Evolutionary conservation across 1,140 invertebrate species (phyloP).

Genomic region (Drosophila sucinea): DNA sequence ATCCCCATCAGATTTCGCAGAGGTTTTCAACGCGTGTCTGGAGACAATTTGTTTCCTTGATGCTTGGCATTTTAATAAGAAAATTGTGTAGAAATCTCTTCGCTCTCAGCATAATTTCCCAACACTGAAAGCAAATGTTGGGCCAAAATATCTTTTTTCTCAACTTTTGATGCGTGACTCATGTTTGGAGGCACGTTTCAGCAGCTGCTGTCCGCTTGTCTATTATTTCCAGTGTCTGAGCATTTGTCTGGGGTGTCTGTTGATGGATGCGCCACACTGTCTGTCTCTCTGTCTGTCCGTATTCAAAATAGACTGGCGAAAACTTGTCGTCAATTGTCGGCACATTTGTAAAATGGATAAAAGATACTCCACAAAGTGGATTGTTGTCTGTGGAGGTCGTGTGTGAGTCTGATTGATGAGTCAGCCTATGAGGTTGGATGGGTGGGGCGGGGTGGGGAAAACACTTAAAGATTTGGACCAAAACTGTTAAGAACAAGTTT

Average conservation of each 20-base stretch:
- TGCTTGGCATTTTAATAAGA: slow-evolving; percentile 37
- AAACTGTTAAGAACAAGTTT: not conserved
- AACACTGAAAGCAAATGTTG: slow-evolving; percentile 29
- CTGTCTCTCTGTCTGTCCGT: slow-evolving; percentile 25
- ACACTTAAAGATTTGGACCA: not conserved
- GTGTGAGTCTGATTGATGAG: slow-evolving; percentile 22
- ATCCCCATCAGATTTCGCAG: slow-evolving; percentile 9
- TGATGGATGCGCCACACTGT: slow-evolving; percentile 59
- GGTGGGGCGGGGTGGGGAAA: not conserved
- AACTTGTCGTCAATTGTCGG: slow-evolving; percentile 64
- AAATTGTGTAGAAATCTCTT: slow-evolving; percentile 32
- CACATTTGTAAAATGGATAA: slow-evolving; percentile 57
- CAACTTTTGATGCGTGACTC: slow-evolving; percentile 57
- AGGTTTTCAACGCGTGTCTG: slow-evolving; percentile 62
- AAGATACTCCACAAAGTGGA: slow-evolving; percentile 28
- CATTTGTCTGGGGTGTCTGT: slow-evolving; percentile 32
- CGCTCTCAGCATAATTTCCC: slow-evolving; percentile 28
- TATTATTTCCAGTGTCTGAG: slow-evolving; percentile 37
- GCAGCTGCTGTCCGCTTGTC: slow-evolving; percentile 59
- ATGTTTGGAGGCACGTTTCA: slow-evolving; percentile 66
- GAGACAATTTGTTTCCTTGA: slow-evolving; percentile 68
- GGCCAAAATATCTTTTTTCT: slow-evolving; percentile 14
- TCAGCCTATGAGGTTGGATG: not conserved
- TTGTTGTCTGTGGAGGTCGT: slow-evolving; percentile 7
- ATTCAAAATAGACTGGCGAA: slow-evolving; percentile 71